Evolutionary conservation across 2,888 invertebrate genomes (phyloP), one percentile per base, ranked within the genome.

Genomic region (Papilio protenor): DNA sequence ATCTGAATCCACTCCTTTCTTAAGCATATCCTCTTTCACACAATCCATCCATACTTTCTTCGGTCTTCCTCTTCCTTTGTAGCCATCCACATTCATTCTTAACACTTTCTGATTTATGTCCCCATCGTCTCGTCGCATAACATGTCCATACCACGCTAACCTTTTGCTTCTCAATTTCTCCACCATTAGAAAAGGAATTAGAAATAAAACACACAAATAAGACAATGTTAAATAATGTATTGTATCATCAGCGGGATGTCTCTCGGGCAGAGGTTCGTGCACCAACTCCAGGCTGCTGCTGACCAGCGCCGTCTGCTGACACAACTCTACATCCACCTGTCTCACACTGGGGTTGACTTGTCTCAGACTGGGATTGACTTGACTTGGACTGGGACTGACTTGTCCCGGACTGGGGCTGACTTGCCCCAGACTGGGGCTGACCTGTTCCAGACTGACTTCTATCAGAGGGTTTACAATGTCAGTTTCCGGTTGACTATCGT

Each of bases 401-500:
- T 52, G 52, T 6, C 52, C 11, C 6, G 18, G 52, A 6, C 18
- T 16, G 18, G 52, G 18, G 6, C 16, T 49, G 49, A 12, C 49
- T 4, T 49, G 49, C 2, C 14, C 6, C 49, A 4, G 18, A 16
- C 14, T 52, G 18, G 52, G 49, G 3, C 49, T 49, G 4, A 14
- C 49, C 1, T 49, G 18, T 5, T 16, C 16, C 16, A 52, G 5
- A 18, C 18, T 18, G 18, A 83, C 47, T 40, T 27, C 52, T 55
- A 66, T 18, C 59, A 79, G 49, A n/a, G 75, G 76, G 4, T 45
- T 71, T 27, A 33, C 73, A 14, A 82, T 76, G 10, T 84, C 85
- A 0, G 82, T 80, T 33, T 86, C 85, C 4, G 84, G 82, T 10
- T 83, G n/a, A 59, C 85, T 84, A 16, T 82, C 83, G 4, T 85